phyloP scores from a whole-genome alignment of 1,140 invertebrate species.

The Danaus melanippus region DNA sequence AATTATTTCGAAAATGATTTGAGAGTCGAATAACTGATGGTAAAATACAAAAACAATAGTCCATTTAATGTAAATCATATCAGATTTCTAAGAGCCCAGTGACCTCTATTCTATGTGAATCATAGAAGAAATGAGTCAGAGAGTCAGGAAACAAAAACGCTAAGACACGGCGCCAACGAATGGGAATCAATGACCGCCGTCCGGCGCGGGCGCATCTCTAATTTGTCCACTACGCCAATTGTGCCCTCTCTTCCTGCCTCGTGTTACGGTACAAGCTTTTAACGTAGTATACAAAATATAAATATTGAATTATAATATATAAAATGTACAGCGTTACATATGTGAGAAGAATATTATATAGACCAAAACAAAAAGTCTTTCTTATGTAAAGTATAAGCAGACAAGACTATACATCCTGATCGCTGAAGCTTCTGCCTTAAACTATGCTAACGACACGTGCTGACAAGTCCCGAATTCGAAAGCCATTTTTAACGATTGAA shows the following conservation, averaged over 20 bases:
- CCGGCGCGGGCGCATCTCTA: constrained; percentile 46
- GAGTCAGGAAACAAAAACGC: constrained; percentile 18
- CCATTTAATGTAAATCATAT: too few relatives aligned
- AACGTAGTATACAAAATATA: too few relatives aligned
- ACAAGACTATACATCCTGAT: not conserved
- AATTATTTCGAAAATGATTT: too few relatives aligned
- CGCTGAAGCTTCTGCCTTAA: not conserved
- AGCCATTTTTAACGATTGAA: not conserved
- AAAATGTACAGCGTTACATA: too few relatives aligned
- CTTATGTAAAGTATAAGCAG: too few relatives aligned
- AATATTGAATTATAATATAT: too few relatives aligned
- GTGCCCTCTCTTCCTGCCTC: constrained; percentile 56
- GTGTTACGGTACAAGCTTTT: constrained; percentile 23
- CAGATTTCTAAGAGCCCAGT: constrained; percentile 7
- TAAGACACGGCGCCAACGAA: constrained; percentile 23
- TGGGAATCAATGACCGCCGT: constrained; percentile 57
- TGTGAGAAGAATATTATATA: too few relatives aligned
- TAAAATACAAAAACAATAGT: too few relatives aligned
- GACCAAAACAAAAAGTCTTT: too few relatives aligned
- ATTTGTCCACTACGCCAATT: constrained; percentile 62
- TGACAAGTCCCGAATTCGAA: constrained; percentile 5
- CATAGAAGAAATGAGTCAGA: constrained; percentile 12
- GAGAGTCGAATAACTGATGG: too few relatives aligned
- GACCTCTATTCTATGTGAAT: constrained; percentile 22
- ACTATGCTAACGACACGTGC: constrained; percentile 10